Evolutionary conservation across 2,888 invertebrate species (phyloP), one percentile per base, ranked within the genome.

Genomic region (Volucella zonaria): DNA sequence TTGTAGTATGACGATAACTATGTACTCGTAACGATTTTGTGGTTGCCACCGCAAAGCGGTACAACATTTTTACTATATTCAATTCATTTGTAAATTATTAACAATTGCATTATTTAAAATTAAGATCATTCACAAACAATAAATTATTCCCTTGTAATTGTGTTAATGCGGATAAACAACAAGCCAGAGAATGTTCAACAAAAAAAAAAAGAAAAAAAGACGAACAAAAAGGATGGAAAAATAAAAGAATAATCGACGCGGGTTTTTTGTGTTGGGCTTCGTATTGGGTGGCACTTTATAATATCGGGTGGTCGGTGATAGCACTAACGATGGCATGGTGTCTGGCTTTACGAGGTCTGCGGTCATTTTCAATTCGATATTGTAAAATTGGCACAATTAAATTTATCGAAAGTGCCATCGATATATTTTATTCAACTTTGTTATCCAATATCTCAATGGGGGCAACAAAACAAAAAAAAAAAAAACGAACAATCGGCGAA

Each of bases 301-400:
- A 31, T 31, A 31, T 6, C 6, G 38, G 58, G 47, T n/a, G 12
- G 9, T 49, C 12, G 14, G 42, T 23, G 54, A 18, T 59, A 49
- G 14, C 11, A 8, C 12, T 12, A 15, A 8, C 15, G 49, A 1
- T n/a, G 14, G 14, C 23, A 47, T 43, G 31, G 23, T 42, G 68
- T 40, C 40, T 59, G 71, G 8, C 14, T 80, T 71, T 66, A 80
- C 70, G 71, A 80, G 75, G 71, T 75, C 61, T 80, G 83, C 4
- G 83, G 83, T 80, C 79, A 49, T 76, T 80, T 85, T 81, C 62
- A 85, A 81, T 85, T 85, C 73, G 62, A 76, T 85, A 58, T 73
- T 62, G 71, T 73, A 42, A 73, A 80, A 80, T 76, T 80, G 80
- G 62, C 62, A 49, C 76, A 77, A 68, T 81, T 62, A 77, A 81